Base-by-base conservation (phyloP, 2,888 invertebrate genomes). In the Drosophila leonis region DNA sequence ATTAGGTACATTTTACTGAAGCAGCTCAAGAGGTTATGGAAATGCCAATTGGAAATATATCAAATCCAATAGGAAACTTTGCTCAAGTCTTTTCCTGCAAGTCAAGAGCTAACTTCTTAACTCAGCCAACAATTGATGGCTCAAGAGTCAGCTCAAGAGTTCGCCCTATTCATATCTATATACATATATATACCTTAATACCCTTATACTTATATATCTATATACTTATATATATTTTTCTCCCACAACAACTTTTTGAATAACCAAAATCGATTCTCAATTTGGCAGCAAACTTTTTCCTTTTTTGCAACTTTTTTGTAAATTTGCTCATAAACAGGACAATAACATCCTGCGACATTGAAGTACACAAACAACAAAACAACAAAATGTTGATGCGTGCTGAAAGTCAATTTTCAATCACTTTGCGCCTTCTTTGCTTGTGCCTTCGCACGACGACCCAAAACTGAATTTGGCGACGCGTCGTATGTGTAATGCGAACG, bases 231-330 rank as follows among this genome's bases (percentile, higher is more conserved):
- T 4, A 24, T 48, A n/a, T 6, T 4, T 15, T 4, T 20, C 15
- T 15, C 13, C 44, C 37, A 29, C 59, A 20, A 15, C 18, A 48
- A 29, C 37, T 49, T 49, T 48, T 27, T 54, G 57, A 51, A 72
- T 61, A 63, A 76, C 7, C 31, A 44, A 54, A 83, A 82, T 88
- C 83, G 65, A 88, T 83, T 66, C 12, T 42, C 44, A 66, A 65
- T 69, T 78, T 67, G 73, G 63, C 63, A 42, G 42, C 20, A 13
- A 31, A 54, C 31, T 31, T 42, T 39, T 24, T 54, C 15, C 24
- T 27, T 52, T 7, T 44, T 48, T 29, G 24, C 24, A 31, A 63
- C 64, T 63, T 64, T 69, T 65, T 56, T 57, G 56, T 60, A 52
- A 67, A 72, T 66, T 66, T 52, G 48, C 52, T 46, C 65, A 82